A percentile compares a stretch with the other conserved stretches of the same genome.
Evolutionary conservation across 1,140 invertebrate genomes (phyloP).

Genomic region (Parapsyche elsis): DNA sequence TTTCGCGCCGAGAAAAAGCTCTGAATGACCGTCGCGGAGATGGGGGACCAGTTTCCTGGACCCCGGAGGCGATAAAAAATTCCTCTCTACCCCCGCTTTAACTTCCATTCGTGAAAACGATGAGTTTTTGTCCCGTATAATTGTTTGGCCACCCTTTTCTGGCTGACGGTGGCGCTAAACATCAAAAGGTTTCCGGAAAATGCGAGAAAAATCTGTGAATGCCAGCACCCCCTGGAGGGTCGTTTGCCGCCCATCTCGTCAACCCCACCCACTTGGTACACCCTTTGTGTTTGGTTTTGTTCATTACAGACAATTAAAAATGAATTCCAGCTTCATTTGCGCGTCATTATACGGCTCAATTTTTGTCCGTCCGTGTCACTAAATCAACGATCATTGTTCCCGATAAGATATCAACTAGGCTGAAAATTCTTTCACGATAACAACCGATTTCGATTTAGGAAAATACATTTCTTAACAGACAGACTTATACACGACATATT

Average conservation of each 20-base stretch:
- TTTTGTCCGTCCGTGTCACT: background rate
- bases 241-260: background rate
- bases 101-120: slow-evolving; percentile 3
- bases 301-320: slow-evolving; percentile 35
- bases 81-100: background rate
- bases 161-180: background rate
- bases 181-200: slow-evolving; percentile 36
- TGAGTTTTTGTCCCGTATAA: slow-evolving; percentile 21
- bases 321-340: slow-evolving; percentile 22
- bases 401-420: slow-evolving; percentile 6
- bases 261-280: background rate
- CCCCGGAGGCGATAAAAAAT: background rate
- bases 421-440: background rate
- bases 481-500: background rate
- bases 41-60: background rate
- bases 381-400: slow-evolving; percentile 23
- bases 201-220: slow-evolving; percentile 11
- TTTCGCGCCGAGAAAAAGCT: background rate
- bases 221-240: background rate
- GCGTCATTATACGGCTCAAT: slow-evolving; percentile 23
- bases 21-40: no score
- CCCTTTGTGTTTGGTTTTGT: slow-evolving; percentile 12
- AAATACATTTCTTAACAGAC: background rate
- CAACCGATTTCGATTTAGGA: no score
- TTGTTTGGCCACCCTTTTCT: slow-evolving; percentile 7